Base-by-base conservation (phyloP, 2,888 invertebrate genomes). In the Plebejus anna region DNA sequence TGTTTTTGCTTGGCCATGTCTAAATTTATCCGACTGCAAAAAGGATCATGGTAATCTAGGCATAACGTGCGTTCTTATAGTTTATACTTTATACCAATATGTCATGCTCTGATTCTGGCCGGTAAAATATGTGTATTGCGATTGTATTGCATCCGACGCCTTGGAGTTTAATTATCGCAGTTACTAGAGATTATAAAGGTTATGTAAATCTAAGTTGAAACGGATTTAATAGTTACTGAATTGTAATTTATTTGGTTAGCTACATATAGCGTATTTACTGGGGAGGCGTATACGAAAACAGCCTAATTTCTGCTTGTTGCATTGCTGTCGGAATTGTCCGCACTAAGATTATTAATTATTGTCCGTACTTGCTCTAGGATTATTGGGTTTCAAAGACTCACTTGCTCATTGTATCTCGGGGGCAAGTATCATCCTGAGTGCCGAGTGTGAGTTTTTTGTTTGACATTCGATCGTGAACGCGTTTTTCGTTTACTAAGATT, bases 141-240 rank as follows among this genome's bases (percentile, higher is more conserved):
- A 73, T 51, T 73, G 32, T 73, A 51, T 73, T 73, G 73, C 73
- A 55, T 73, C 73, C 73, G 73, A 51, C 73, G 55, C 73, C 73
- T 73, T 73, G 73, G 51, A 73, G 55, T 73, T 73, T 73, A 51
- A 51, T 73, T 73, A 73, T 73, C 32, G 16, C 42, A 16, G 32
- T 55, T 51, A 73, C 73, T 73, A 2, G 55, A 73, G 73, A 55
- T 73, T 72, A 55, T 73, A 73, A 51, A 73, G 73, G 28, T 73
- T 73, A 73, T 32, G 51, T 73, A 73, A 73, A 73, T 51, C 55
- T 32, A 32, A 72, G 22, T 22, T 28, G 28, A 47, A n/a, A 42
- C 71, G 22, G n/a, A n/a, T 42, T n/a, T 32, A 32, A 32, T 32
- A 32, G 32, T 32, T 32, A 32, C n/a, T 38, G 7, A 32, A 0